Evolutionary conservation across 2,888 invertebrate genomes (phyloP).

Genomic region (Philereme transversata): DNA sequence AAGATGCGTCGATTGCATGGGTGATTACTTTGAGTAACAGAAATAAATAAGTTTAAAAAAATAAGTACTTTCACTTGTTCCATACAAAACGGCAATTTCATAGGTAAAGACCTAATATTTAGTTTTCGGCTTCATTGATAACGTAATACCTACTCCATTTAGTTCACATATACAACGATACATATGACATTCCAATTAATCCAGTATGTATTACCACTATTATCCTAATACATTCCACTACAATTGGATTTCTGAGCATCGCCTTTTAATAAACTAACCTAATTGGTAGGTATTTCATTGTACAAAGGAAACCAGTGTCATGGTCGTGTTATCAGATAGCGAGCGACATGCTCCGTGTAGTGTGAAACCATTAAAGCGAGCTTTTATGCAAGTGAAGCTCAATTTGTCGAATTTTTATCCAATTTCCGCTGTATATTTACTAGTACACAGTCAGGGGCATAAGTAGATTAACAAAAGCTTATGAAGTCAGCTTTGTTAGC

Average conservation of each 20-base stretch:
- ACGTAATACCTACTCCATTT: no score
- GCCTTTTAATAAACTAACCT: background rate
- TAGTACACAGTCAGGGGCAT: background rate
- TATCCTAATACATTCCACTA: background rate
- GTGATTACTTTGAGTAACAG: no score
- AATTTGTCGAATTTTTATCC: constrained; percentile 10
- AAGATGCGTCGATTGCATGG: no score
- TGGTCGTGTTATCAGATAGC: constrained; percentile 14
- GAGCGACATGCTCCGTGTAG: constrained; percentile 17
- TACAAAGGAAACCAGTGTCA: constrained; percentile 10
- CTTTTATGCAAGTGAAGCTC: constrained; percentile 19
- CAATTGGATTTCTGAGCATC: background rate
- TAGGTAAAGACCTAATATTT: no score
- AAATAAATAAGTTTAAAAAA: no score
- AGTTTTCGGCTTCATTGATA: no score
- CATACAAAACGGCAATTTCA: no score
- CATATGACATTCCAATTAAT: background rate
- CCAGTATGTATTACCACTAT: background rate
- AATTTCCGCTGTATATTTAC: constrained; percentile 21
- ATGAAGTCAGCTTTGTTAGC: no score
- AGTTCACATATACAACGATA: no score
- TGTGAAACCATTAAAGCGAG: constrained; percentile 17
- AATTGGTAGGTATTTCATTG: constrained; percentile 21
- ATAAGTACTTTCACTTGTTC: no score
- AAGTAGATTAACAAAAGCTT: no score